Conservation (phyloP, 2,888 invertebrate species). For the Drosophila percnosoma region DNA sequence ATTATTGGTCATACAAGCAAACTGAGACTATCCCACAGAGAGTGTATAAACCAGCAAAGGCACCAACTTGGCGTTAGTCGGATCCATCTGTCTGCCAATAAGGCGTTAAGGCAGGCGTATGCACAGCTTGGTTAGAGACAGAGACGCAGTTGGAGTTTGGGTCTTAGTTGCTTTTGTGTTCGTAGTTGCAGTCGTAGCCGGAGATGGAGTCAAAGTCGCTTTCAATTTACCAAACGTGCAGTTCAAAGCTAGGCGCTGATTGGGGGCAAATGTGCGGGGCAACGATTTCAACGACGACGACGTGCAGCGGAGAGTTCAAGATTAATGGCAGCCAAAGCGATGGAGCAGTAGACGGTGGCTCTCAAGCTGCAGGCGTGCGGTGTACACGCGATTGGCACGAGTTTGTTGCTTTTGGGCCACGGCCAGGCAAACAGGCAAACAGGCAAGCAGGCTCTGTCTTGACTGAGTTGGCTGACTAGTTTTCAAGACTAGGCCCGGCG, state of each 20-base stretch:
- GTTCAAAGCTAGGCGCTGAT: slow-evolving; percentile 77
- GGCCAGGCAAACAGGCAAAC: slow-evolving; percentile 28
- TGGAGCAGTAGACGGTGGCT: slow-evolving; percentile 51
- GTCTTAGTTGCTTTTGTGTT: slow-evolving; percentile 22
- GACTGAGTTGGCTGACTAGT: slow-evolving; percentile 62
- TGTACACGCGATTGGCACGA: slow-evolving; percentile 85
- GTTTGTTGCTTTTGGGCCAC: slow-evolving; percentile 68
- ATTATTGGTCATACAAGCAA: background rate
- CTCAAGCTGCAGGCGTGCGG: slow-evolving; percentile 78
- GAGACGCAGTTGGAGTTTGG: slow-evolving; percentile 33
- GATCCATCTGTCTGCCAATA: slow-evolving; percentile 47
- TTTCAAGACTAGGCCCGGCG: slow-evolving; percentile 44
- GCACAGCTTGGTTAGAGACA: slow-evolving; percentile 47
- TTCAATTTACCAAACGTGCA: slow-evolving; percentile 81
- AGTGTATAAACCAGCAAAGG: slow-evolving; percentile 46
- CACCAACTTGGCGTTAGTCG: slow-evolving; percentile 44
- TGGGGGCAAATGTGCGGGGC: slow-evolving; percentile 78
- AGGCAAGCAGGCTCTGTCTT: slow-evolving; percentile 17
- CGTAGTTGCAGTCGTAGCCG: slow-evolving; percentile 30
- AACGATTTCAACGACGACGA: slow-evolving; percentile 40
- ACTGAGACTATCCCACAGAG: background rate
- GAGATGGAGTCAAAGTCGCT: slow-evolving; percentile 73
- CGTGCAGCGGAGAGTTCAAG: slow-evolving; percentile 64
- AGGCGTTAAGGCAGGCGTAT: slow-evolving; percentile 74
- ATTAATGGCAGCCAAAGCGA: slow-evolving; percentile 72